phyloP scores from a whole-genome alignment of 2,113 vertebrate species.

The Marmota monax region DNA sequence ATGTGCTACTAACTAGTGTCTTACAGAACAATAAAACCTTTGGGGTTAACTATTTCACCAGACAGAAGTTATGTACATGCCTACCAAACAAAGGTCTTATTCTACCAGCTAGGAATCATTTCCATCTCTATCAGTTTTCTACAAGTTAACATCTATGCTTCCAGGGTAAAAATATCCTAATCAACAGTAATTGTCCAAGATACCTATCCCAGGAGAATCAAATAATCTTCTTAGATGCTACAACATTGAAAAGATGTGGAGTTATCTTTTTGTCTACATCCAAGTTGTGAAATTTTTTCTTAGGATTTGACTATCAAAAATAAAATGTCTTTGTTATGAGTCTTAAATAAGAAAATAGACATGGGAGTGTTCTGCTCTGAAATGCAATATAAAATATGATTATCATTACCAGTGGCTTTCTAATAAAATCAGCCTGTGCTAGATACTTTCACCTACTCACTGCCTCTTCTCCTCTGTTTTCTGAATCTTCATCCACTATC shows the following conservation, averaged over 20 bases:
- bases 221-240: background rate
- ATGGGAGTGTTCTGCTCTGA: background rate
- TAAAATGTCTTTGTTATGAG: background rate
- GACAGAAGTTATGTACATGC: background rate
- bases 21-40: conserved; percentile 5
- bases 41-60: background rate
- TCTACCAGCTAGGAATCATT: background rate
- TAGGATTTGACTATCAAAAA: conserved; percentile 2
- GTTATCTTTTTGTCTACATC: background rate
- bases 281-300: conserved; percentile 38
- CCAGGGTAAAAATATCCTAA: background rate
- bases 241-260: background rate
- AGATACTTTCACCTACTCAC: background rate
- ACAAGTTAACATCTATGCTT: background rate
- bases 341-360: background rate
- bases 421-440: background rate
- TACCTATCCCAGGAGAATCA: background rate
- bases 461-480: background rate
- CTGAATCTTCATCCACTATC: background rate
- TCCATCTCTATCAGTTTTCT: background rate
- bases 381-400: background rate
- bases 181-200: no score
- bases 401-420: background rate
- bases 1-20: background rate
- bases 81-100: background rate